Base-by-base conservation (phyloP, 2,888 invertebrate genomes). In the Limnephilus rhombicus region DNA sequence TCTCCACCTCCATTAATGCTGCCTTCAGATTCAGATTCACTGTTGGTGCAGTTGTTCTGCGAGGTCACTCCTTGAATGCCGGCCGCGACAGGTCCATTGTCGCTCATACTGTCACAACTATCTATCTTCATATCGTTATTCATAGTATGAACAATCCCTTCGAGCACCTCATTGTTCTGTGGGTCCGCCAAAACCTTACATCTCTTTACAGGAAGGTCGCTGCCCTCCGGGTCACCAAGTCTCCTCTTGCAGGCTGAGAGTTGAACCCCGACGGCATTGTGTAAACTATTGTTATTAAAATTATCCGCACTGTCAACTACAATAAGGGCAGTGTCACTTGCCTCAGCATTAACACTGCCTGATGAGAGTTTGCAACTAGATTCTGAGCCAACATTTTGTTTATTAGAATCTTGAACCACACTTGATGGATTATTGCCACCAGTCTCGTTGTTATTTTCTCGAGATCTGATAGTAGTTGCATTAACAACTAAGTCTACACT, bases 101-200 rank as follows among this genome's bases (percentile, higher is more conserved):
- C 94, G 91, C 94, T 94, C 93, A 94, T 94, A 80, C 94, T 94
- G 29, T 94, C 93, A 80, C 94, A 92, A 89, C 93, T 94, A 80
- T 93, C 91, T 24, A 83, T 89, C 68, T 91, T 90, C 89, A 82
- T 91, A 5, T 37, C 68, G 3, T 91, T 82, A 15, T 90, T 89
- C 53, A 92, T 93, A 90, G 94, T 93, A 91, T 93, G 94, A 34
- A 93, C 93, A 53, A 94, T 94, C 91, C 15, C 34, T 34, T 37
- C 68, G 18, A 24, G 68, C 24, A n/a, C 7, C 24, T 24, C 0
- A 7, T 24, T 9, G 68, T 24, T n/a, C 24, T n/a, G 18, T 1
- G 24, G 2, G 31, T 34, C 82, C 13, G 31, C 7, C 82, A 31
- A 7, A 68, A 18, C 9, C 24, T 24, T 68, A 13, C 0, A 0